These are phyloP conservation scores for Cryptocephalus primarius DNA, from an alignment of 2,888 invertebrate genomes.

Conservation along the genomic window DNA sequence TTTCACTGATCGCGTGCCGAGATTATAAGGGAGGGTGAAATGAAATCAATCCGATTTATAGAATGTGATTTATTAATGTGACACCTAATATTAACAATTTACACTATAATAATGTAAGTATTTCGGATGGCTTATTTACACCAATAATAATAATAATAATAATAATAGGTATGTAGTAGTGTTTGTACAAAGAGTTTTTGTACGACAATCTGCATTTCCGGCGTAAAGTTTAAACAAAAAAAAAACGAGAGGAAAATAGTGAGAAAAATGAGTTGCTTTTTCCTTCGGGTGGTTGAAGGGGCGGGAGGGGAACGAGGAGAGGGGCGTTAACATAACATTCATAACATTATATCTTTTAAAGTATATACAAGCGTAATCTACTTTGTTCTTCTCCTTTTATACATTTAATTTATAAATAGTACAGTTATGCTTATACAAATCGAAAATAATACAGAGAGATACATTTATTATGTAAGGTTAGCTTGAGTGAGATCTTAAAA, in stretches of 20 bases:
- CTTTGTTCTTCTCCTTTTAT: conserved; percentile 12
- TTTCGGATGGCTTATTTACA: conserved; percentile 28
- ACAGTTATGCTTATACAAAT: conserved; percentile 8
- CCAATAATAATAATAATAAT: conserved; percentile 16
- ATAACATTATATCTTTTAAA: conserved; percentile 4
- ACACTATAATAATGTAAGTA: conserved; percentile 26
- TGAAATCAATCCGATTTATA: conserved; percentile 15
- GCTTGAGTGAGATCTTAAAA: too few relatives aligned
- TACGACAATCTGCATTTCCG: conserved; percentile 11
- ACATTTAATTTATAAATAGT: conserved; percentile 23
- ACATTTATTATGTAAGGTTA: too few relatives aligned
- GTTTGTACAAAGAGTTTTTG: conserved; percentile 25
- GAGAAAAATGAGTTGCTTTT: too few relatives aligned
- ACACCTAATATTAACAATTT: conserved; percentile 36
- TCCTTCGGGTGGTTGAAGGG: too few relatives aligned
- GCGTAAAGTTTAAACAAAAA: too few relatives aligned
- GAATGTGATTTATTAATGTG: conserved; percentile 33
- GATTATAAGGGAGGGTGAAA: too few relatives aligned
- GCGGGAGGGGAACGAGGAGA: too few relatives aligned
- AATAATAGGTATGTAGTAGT: conserved; percentile 3
- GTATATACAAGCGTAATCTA: conserved; percentile 18
- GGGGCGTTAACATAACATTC: conserved; percentile 10
- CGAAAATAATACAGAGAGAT: too few relatives aligned
- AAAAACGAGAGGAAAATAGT: too few relatives aligned
- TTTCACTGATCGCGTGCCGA: too few relatives aligned